Evolutionary conservation across 1,140 invertebrate species (phyloP), one percentile per base, ranked within the genome.

Genomic region (Drosophila sulfurigaster): DNA sequence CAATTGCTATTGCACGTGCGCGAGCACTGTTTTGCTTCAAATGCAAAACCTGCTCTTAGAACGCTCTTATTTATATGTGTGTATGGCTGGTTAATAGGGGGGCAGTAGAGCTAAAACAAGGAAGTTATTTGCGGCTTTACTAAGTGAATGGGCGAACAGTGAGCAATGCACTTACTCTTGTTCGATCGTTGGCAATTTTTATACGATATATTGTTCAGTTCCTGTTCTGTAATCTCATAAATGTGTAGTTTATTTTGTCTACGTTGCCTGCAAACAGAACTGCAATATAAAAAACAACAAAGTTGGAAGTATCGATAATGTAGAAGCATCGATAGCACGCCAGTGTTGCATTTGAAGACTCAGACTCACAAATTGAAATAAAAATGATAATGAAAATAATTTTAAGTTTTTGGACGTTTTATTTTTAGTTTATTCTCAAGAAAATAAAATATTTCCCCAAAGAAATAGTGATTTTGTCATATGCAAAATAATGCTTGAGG

Each of bases 31-130:
- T 75, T 80, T 64, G 51, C 74, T 66, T 64, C 60, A 62, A 89
- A 73, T 87, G 80, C 78, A 78, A 87, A 78, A 80, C 80, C 78
- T 83, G 78, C 70, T 83, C 41, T 56, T 16, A 30, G 58, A 43
- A 35, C 49, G 54, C 58, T 60, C 74, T 66, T 89, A 81, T 89
- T 89, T 88, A 83, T 88, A 72, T 69, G 30, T 69, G 20, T 25
- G 20, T 25, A 25, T 25, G 66, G 62, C 66, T 66, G n/a, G 35
- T 38, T 25, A 25, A 25, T 25, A 25, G 20, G 3, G 3, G 35
- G 35, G 73, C 20, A 25, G 51, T 13, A 11, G 20, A 13, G 13
- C 10, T 58, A 72, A 41, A 81, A 78, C 52, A 45, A 80, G 73
- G 59, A 80, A 81, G 49, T 64, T 59, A n/a, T 65, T 64, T 69